Evolutionary conservation across 2,797 vertebrate species (phyloP), one percentile per base, ranked within the genome.

Genomic region (Spheniscus humboldti): DNA sequence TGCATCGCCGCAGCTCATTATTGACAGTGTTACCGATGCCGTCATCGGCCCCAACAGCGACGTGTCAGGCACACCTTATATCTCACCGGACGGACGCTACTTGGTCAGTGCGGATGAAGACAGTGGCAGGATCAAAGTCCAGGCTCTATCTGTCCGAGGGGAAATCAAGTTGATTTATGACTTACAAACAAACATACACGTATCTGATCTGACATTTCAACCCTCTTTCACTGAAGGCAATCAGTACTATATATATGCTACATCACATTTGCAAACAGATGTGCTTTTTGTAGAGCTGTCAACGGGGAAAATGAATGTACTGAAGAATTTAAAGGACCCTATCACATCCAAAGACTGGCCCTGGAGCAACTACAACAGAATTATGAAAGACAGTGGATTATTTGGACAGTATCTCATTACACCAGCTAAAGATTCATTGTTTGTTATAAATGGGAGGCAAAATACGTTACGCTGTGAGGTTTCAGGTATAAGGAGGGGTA

Each of bases 381-480:
- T 99, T 82, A 96, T 99, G 95, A 98, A 98, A 93, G 98, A 99
- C 96, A 99, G 99, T 48, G 99, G 99, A 39, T 97, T 99, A 86
- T 99, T 99, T 48, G 99, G 99, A 98, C 99, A 99, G 96, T 99
- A 99, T 97, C 98, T 99, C 94, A 98, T 99, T 91, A 99, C 99
- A 4, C 98, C 99, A 8, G 98, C 99, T 47, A 98, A 97, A 31
- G 98, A 99, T 90, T 99, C 99, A 0, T 97, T 99, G 93, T 99
- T 99, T 96, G 98, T 99, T 94, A 97, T 99, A 96, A 98, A 99
- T 4, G 99, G 99, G 73, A 98, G 99, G 97, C 99, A 98, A 97
- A 99, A 98, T 50, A 96, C 98, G 3, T 98, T 99, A 72, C 99
- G 98, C 96, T 99, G 99, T 60, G 99, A 99, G 98, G 98, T 99